Percentiles rank a stretch among this genome's conserved stretches.
Conservation (phyloP, 2,797 vertebrate genomes). For the Otolemur crassicaudatus region DNA sequence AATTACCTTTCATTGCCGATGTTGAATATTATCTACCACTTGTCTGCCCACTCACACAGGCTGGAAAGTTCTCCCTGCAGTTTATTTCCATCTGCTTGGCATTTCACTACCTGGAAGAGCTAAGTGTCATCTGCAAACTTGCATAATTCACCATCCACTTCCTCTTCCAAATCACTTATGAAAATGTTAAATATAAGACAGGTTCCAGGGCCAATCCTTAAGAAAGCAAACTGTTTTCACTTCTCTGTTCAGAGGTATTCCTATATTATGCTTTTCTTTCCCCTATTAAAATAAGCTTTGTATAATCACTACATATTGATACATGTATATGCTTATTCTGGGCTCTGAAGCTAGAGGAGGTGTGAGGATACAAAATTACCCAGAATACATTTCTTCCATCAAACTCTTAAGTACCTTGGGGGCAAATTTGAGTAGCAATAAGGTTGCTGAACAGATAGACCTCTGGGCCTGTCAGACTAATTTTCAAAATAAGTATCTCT, state of each 20-base stretch:
- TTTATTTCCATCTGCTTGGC: constrained; percentile 84
- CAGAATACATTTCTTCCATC: background rate
- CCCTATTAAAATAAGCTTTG: constrained; percentile 59
- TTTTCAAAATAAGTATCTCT: background rate
- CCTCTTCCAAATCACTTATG: constrained; percentile 80
- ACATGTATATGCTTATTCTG: constrained; percentile 1
- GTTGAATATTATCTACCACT: constrained; percentile 77
- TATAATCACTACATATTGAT: constrained; percentile 30
- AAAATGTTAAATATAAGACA: constrained; percentile 83
- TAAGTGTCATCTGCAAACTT: constrained; percentile 80
- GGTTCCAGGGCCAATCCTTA: constrained; percentile 71
- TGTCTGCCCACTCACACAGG: constrained; percentile 79
- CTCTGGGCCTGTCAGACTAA: background rate
- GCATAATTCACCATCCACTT: constrained; percentile 78
- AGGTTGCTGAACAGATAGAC: background rate
- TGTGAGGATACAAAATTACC: background rate
- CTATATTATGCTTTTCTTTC: constrained; percentile 20
- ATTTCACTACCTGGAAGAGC: constrained; percentile 84
- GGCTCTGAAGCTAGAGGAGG: background rate
- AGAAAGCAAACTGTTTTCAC: constrained; percentile 73
- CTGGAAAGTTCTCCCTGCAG: constrained; percentile 80
- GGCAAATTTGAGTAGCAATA: background rate
- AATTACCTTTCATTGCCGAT: constrained; percentile 80
- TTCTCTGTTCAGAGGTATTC: constrained; percentile 45
- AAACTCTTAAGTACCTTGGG: background rate